Evolutionary conservation across 2,797 vertebrate species (phyloP).

Genomic region (Mycteria americana): DNA sequence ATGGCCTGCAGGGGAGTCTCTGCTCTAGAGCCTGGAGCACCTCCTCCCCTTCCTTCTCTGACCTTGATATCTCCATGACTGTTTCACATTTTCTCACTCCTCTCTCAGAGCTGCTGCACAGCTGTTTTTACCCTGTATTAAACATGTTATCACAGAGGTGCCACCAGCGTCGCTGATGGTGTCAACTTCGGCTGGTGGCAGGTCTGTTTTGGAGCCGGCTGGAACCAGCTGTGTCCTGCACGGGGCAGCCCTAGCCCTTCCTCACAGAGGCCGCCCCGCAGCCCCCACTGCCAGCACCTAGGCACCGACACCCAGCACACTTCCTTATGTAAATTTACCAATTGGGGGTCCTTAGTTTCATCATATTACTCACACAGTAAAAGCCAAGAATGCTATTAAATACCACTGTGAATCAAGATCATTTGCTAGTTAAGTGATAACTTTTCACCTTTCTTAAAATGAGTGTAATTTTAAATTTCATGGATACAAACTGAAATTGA

Average conservation of each 20-base stretch:
- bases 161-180: neutral
- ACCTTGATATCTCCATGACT: neutral
- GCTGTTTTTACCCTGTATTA: neutral
- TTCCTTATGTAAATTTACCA: neutral
- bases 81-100: neutral
- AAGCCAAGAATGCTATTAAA: neutral
- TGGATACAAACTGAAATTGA: neutral
- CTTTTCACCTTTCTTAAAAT: neutral
- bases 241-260: fast-evolving
- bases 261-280: neutral
- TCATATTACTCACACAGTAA: neutral
- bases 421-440: neutral
- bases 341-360: neutral
- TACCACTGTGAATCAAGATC: neutral
- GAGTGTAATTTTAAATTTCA: neutral
- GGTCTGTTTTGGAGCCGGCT: neutral
- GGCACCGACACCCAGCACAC: fast-evolving
- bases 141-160: neutral
- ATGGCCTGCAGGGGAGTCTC: neutral
- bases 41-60: neutral
- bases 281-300: fast-evolving
- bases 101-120: neutral
- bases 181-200: neutral
- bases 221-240: fast-evolving
- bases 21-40: neutral